Conservation (phyloP, 2,113 vertebrate species). For the Clarias macrocephalus region DNA sequence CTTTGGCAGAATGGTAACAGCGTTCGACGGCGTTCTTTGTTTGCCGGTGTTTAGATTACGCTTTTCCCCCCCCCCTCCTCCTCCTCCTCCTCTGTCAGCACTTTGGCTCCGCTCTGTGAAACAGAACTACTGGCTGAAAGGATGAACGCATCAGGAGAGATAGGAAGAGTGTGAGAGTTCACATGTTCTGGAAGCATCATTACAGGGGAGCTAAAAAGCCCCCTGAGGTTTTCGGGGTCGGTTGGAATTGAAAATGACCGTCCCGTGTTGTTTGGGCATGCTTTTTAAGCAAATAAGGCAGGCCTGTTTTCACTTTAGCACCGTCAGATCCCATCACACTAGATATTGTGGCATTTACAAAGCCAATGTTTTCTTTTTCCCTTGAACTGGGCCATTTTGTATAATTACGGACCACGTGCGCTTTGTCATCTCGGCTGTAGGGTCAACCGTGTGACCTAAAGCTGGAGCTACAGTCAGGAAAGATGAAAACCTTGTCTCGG, state of each 20-base stretch:
- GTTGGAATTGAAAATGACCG: conserved; percentile 25
- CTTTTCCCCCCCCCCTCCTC: neutral
- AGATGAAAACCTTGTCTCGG: conserved; percentile 24
- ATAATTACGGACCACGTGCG: conserved; percentile 49
- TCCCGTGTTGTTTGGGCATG: conserved; percentile 31
- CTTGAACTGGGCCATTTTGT: conserved; percentile 50
- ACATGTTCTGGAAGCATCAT: conserved; percentile 23
- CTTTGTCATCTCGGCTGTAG: conserved; percentile 38
- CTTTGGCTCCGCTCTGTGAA: conserved; percentile 53
- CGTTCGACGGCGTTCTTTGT: conserved; percentile 46
- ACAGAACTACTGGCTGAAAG: conserved; percentile 51
- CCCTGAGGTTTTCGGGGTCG: conserved; percentile 20
- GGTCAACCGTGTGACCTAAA: conserved; percentile 37
- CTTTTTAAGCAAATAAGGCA: conserved; percentile 27
- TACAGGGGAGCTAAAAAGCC: neutral
- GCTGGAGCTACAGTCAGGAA: conserved; percentile 15
- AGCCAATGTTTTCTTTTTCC: conserved; percentile 45
- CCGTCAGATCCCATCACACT: conserved; percentile 43
- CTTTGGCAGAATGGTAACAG: conserved; percentile 44
- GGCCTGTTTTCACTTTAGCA: conserved; percentile 45
- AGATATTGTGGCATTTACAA: conserved; percentile 36
- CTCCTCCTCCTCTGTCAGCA: conserved; percentile 46
- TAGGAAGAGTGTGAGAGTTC: conserved; percentile 51
- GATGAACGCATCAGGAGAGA: conserved; percentile 47
- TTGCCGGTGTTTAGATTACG: conserved; percentile 49